Conservation (phyloP, 1,140 invertebrate genomes). For the Pararge aegeria region DNA sequence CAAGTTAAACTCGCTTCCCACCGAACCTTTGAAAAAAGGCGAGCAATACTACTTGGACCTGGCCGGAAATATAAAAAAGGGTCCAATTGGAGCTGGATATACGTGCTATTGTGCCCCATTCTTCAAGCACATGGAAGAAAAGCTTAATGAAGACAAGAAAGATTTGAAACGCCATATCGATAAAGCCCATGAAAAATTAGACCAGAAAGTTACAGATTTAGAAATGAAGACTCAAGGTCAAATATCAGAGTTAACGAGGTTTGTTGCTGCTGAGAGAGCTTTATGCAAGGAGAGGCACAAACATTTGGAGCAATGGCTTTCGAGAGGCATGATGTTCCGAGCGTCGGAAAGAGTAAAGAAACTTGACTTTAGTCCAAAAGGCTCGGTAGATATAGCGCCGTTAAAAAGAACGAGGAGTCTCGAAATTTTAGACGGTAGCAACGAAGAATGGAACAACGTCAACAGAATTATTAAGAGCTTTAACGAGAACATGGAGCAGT, state of each 20-base stretch:
- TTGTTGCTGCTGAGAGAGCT: slow-evolving; percentile 83
- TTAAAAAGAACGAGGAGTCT: slow-evolving; percentile 83
- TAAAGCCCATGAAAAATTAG: slow-evolving; percentile 88
- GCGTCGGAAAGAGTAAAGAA: slow-evolving; percentile 80
- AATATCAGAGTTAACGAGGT: slow-evolving; percentile 85
- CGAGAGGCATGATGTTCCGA: slow-evolving; percentile 80
- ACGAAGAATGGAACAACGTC: slow-evolving; percentile 69
- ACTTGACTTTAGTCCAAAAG: slow-evolving; percentile 79
- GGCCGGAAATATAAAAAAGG: slow-evolving; percentile 97
- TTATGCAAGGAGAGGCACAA: slow-evolving; percentile 83
- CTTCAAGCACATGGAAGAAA: slow-evolving; percentile 92
- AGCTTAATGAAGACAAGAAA: slow-evolving; percentile 90
- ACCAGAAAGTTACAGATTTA: slow-evolving; percentile 90
- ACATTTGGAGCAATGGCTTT: slow-evolving; percentile 85
- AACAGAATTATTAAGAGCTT: slow-evolving; percentile 62
- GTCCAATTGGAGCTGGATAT: slow-evolving; percentile 93
- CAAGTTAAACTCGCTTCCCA: slow-evolving; percentile 90
- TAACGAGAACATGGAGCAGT: slow-evolving; percentile 60
- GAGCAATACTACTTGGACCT: slow-evolving; percentile 97
- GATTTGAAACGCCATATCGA: slow-evolving; percentile 92
- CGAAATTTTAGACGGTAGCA: slow-evolving; percentile 80
- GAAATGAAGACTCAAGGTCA: slow-evolving; percentile 89
- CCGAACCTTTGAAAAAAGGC: slow-evolving; percentile 91
- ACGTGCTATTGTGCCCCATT: slow-evolving; percentile 90
- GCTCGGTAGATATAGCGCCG: slow-evolving; percentile 81